Conservation (phyloP, 2,888 invertebrate species). For the Tuberolachnus salignus region DNA sequence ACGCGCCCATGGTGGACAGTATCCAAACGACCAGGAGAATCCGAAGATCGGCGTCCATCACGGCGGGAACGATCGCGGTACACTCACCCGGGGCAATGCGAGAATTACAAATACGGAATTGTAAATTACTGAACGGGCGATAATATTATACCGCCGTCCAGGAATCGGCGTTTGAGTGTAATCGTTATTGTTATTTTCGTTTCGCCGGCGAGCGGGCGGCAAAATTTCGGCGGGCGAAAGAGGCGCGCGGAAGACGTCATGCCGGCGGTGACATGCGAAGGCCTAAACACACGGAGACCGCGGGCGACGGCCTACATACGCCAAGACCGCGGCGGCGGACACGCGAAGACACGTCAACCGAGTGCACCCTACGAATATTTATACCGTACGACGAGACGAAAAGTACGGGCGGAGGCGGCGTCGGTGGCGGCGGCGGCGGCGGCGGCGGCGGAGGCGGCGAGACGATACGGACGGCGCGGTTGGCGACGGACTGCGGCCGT, state of each 20-base stretch:
- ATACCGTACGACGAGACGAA: neutral
- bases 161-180: neutral
- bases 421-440: neutral
- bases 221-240: neutral
- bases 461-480: conserved; percentile 16
- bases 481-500: conserved; percentile 43
- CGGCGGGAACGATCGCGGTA: neutral
- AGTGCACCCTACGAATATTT: too few relatives aligned
- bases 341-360: conserved; percentile 4
- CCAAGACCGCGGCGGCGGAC: neutral
- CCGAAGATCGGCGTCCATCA: conserved; percentile 51
- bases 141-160: neutral
- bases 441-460: neutral
- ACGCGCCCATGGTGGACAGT: conserved; percentile 55
- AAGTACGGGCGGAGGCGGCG: neutral
- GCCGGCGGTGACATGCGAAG: conserved; percentile 13
- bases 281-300: too few relatives aligned
- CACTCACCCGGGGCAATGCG: neutral
- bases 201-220: neutral
- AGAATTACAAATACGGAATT: too few relatives aligned
- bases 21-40: conserved; percentile 47
- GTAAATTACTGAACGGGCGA: neutral
- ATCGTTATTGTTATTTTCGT: neutral
- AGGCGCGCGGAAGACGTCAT: neutral
- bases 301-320: neutral